Evolutionary conservation across 1,140 invertebrate genomes (phyloP).

Genomic region (Palaemon carinicauda): DNA sequence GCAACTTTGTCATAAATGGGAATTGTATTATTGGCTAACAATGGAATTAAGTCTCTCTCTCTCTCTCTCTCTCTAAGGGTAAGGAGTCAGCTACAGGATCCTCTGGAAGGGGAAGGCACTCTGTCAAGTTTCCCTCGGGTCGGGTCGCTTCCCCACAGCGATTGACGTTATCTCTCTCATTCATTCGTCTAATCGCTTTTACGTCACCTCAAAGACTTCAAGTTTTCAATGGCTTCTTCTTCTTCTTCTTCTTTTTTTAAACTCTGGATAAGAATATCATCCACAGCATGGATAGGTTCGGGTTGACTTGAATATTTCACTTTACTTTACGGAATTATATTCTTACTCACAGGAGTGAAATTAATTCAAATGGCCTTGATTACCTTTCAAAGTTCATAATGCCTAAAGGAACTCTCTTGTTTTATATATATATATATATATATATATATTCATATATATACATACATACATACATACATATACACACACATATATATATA

Average conservation of each 20-base stretch:
- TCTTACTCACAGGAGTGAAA: too few species aligned
- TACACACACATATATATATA: neutral
- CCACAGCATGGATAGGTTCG: neutral
- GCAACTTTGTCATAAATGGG: too few species aligned
- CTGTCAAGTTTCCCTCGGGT: too few species aligned
- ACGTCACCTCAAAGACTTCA: neutral
- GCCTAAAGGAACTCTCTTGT: too few species aligned
- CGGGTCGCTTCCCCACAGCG: neutral
- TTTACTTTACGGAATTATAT: neutral
- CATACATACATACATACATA: neutral
- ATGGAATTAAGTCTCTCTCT: neutral
- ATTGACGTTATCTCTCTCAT: neutral
- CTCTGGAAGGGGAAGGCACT: too few species aligned
- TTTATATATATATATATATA: neutral
- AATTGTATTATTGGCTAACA: too few species aligned
- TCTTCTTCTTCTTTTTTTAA: neutral
- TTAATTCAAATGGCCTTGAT: too few species aligned
- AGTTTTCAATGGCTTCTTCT: neutral
- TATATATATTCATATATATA: neutral
- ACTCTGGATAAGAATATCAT: neutral
- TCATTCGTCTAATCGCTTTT: neutral
- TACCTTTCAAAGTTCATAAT: too few species aligned
- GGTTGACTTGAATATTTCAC: neutral
- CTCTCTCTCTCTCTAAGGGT: slow-evolving; percentile 1
- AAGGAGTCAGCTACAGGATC: too few species aligned